Conservation (phyloP, 2,888 invertebrate species). For the Fabriciana adippe region DNA sequence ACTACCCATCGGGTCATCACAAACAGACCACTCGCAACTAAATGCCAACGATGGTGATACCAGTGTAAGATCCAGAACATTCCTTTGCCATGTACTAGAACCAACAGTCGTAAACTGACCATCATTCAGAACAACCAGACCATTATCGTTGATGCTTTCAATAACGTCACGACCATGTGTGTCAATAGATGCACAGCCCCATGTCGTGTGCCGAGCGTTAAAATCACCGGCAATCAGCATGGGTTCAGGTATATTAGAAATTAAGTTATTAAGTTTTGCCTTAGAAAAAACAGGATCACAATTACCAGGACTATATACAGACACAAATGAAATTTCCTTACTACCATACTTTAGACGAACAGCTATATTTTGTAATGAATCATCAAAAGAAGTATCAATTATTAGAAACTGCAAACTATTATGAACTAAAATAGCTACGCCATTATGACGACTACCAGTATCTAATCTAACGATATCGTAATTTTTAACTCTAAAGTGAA, state of each 20-base stretch:
- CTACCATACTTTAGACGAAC: slow-evolving; percentile 2
- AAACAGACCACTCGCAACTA: too few species aligned
- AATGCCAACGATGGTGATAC: slow-evolving; percentile 15
- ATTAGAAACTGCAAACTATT: slow-evolving; percentile 13
- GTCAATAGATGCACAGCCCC: slow-evolving; percentile 12
- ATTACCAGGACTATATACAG: slow-evolving; percentile 20
- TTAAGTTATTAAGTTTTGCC: slow-evolving; percentile 18
- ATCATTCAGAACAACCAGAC: slow-evolving; percentile 15
- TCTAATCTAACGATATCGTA: slow-evolving; percentile 8
- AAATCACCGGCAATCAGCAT: slow-evolving; percentile 22
- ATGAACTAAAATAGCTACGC: slow-evolving; percentile 19
- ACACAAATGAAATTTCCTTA: slow-evolving; percentile 24
- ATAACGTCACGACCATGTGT: slow-evolving; percentile 15
- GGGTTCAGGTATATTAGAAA: slow-evolving; percentile 16
- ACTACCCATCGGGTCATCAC: slow-evolving; percentile 19
- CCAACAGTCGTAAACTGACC: slow-evolving; percentile 9
- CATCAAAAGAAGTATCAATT: slow-evolving; percentile 21
- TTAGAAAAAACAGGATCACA: slow-evolving; percentile 17
- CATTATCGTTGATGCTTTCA: slow-evolving; percentile 23
- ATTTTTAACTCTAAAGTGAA: slow-evolving; percentile 16
- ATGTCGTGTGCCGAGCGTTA: slow-evolving; percentile 20
- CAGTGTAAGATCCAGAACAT: slow-evolving; percentile 21
- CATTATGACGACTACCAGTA: slow-evolving; percentile 22
- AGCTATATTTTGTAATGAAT: slow-evolving; percentile 9
- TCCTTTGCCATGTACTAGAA: slow-evolving; percentile 12